Percentiles rank a stretch among this genome's conserved stretches.
phyloP scores from a whole-genome alignment of 2,113 vertebrate genomes.

The Brienomyrus brachyistius region DNA sequence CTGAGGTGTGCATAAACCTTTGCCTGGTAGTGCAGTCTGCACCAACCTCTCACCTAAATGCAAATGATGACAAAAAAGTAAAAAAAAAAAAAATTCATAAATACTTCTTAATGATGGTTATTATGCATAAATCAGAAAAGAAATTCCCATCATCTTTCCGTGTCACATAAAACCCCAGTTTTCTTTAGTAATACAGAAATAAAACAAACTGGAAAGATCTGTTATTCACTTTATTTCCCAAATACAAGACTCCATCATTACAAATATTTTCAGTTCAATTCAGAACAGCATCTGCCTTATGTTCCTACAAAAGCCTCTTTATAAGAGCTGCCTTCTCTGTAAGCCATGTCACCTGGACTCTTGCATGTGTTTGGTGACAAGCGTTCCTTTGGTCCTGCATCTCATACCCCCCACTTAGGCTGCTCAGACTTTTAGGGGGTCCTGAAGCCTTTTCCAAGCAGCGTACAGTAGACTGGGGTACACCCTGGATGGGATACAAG shows the following conservation, averaged over 20 bases:
- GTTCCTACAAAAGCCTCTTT: neutral
- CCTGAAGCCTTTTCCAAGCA: neutral
- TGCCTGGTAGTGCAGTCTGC: neutral
- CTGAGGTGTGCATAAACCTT: neutral
- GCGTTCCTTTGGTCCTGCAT: neutral
- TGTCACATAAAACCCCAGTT: neutral
- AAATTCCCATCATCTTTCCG: neutral
- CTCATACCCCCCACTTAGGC: neutral
- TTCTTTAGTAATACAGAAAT: neutral
- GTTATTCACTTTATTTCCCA: neutral
- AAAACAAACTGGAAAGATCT: neutral
- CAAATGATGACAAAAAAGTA: neutral
- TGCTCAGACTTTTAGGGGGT: neutral
- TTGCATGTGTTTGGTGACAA: neutral
- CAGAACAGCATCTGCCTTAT: neutral
- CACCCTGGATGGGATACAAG: neutral
- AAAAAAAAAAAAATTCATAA: neutral
- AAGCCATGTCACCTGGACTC: neutral
- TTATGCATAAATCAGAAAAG: neutral
- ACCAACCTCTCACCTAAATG: neutral
- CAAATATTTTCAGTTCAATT: neutral
- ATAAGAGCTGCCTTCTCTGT: neutral
- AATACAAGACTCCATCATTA: neutral
- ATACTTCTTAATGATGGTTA: neutral
- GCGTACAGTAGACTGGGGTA: neutral